Evolutionary conservation across 1,140 invertebrate species (phyloP).

Genomic region (Sarcophaga bullata): DNA sequence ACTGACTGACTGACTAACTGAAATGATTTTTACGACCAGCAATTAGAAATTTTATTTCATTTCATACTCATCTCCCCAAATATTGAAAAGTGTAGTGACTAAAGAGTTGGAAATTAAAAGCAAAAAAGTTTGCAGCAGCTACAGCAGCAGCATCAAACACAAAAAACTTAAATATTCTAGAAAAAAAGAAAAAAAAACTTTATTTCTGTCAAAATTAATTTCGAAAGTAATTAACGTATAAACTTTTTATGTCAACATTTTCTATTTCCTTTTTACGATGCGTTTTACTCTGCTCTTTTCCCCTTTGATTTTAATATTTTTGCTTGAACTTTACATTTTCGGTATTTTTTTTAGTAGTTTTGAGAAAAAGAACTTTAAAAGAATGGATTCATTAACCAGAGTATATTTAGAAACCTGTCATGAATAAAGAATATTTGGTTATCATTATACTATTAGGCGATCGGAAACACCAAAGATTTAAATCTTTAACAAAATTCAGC

Average conservation of each 20-base stretch:
- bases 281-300: background rate
- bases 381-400: too few relatives aligned
- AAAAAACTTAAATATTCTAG: background rate
- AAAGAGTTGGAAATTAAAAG: too few relatives aligned
- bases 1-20: background rate
- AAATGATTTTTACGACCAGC: background rate
- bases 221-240: conserved; percentile 47
- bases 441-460: too few relatives aligned
- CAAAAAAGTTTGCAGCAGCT: background rate
- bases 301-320: background rate
- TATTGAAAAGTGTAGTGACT: too few relatives aligned
- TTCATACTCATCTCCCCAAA: background rate
- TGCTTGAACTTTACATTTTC: background rate
- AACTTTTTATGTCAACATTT: conserved; percentile 47
- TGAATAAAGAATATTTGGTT: too few relatives aligned
- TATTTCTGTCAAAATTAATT: conserved; percentile 47
- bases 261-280: conserved; percentile 4
- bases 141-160: background rate
- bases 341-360: background rate
- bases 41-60: conserved; percentile 17
- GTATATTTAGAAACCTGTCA: too few relatives aligned
- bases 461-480: too few relatives aligned
- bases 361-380: too few relatives aligned
- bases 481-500: too few relatives aligned
- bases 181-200: too few relatives aligned